These are phyloP conservation scores for Tachina lurida DNA, from an alignment of 2,888 invertebrate species.

Conservation along the genomic window DNA sequence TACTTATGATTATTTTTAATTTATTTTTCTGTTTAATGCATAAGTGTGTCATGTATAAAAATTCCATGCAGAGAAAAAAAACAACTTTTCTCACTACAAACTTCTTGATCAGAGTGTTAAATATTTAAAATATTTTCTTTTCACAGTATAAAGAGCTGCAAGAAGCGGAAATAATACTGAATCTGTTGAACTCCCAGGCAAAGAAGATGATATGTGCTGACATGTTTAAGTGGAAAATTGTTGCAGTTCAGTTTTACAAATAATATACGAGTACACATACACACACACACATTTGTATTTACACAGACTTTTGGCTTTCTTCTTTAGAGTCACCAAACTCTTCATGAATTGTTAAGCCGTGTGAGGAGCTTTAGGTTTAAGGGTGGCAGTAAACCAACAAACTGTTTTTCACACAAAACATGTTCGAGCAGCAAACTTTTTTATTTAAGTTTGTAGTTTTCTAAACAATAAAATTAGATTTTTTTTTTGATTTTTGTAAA, in stretches of 20 bases:
- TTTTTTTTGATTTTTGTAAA: not conserved
- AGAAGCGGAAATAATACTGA: constrained; percentile 27
- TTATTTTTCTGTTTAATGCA: constrained; percentile 14
- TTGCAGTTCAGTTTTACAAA: constrained; percentile 55
- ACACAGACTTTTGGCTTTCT: not conserved
- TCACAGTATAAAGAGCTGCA: not conserved
- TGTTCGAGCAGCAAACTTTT: constrained; percentile 28
- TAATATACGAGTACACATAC: constrained; percentile 21
- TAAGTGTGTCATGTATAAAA: constrained; percentile 48
- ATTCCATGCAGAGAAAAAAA: constrained; percentile 17
- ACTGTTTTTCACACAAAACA: constrained; percentile 44
- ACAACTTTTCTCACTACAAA: constrained; percentile 5
- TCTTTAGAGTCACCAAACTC: constrained; percentile 23
- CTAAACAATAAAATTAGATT: not conserved
- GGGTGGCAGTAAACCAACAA: constrained; percentile 1
- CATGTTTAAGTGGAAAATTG: constrained; percentile 70
- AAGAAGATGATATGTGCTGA: constrained; percentile 36
- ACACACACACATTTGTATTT: constrained; percentile 22
- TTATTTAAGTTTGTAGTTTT: constrained; percentile 24
- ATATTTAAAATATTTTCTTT: constrained; percentile 43
- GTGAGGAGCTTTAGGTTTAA: not conserved
- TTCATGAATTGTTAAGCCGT: constrained; percentile 24
- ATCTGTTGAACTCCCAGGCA: constrained; percentile 38
- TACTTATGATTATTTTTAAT: constrained; percentile 14
- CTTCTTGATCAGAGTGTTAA: constrained; percentile 50